Evolutionary conservation across 1,140 invertebrate genomes (phyloP).

Genomic region (Harpegnathos saltator): DNA sequence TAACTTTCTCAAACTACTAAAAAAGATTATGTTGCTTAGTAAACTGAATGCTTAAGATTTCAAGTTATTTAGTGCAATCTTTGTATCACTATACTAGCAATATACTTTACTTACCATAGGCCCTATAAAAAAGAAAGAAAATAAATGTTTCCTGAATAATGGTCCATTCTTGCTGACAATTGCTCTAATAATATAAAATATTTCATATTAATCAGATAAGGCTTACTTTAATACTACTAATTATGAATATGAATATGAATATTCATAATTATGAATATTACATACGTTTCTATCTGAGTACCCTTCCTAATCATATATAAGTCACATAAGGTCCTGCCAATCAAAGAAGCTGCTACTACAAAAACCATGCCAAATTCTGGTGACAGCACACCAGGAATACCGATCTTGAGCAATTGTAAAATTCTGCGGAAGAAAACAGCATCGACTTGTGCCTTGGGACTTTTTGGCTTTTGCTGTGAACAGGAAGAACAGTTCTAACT

Average conservation of each 20-base stretch:
- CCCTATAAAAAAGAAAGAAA: constrained; percentile 93
- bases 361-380: constrained; percentile 92
- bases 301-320: constrained; percentile 98
- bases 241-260: too few species aligned
- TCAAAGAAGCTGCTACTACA: constrained; percentile 93
- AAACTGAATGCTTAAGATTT: constrained; percentile 43
- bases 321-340: constrained; percentile 96
- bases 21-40: constrained; percentile 35
- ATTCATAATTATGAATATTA: too few species aligned
- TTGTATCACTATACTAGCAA: neutral
- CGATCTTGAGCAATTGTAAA: constrained; percentile 91
- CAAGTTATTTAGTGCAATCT: constrained; percentile 6
- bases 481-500: too few species aligned
- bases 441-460: constrained; percentile 94
- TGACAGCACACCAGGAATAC: constrained; percentile 92
- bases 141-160: constrained; percentile 91
- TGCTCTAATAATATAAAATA: constrained; percentile 87
- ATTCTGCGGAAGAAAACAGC: constrained; percentile 93
- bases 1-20: constrained; percentile 51
- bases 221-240: constrained; percentile 11
- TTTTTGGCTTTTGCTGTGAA: constrained; percentile 87
- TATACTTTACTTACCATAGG: constrained; percentile 89
- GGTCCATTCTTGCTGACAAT: constrained; percentile 95
- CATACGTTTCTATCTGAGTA: constrained; percentile 96
- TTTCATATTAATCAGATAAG: neutral